Evolutionary conservation across 1,140 invertebrate species (phyloP).

Genomic region (Charaxes varanes): DNA sequence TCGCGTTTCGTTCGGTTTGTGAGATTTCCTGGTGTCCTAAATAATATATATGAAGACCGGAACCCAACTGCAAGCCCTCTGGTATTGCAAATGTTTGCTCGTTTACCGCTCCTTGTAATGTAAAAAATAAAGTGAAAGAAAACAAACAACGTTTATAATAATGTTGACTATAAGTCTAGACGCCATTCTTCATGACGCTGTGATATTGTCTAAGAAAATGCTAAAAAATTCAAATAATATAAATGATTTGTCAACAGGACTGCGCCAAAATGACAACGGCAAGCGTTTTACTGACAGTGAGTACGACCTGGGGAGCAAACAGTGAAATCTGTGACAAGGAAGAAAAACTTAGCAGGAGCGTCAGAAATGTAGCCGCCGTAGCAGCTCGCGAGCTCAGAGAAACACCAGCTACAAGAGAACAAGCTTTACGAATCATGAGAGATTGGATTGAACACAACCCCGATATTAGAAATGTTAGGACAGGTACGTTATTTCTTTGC

Average conservation of each 20-base stretch:
- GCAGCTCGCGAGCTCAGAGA: constrained; percentile 80
- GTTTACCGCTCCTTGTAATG: too few species aligned
- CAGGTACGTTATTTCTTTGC: constrained; percentile 53
- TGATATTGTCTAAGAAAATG: background rate
- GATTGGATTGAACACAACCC: constrained; percentile 81
- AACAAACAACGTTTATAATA: too few species aligned
- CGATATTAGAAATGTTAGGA: constrained; percentile 79
- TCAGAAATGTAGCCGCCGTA: constrained; percentile 41
- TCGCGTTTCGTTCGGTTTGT: too few species aligned
- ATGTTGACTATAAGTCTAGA: too few species aligned
- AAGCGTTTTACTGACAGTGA: constrained; percentile 50
- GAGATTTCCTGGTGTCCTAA: too few species aligned
- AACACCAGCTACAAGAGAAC: constrained; percentile 74
- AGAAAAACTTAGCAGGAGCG: constrained; percentile 15
- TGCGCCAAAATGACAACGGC: constrained; percentile 46
- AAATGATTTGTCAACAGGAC: constrained; percentile 10
- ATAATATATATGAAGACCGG: too few species aligned
- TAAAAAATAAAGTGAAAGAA: too few species aligned
- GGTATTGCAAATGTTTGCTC: too few species aligned
- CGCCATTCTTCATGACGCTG: background rate
- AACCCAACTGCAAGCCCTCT: too few species aligned
- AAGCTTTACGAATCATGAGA: constrained; percentile 77
- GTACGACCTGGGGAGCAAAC: constrained; percentile 41
- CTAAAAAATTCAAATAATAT: background rate
- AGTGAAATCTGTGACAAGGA: constrained; percentile 45